A percentile compares a stretch with the other conserved stretches of the same genome.
Conservation (phyloP, 2,113 vertebrate genomes). For the Myocastor coypus region DNA sequence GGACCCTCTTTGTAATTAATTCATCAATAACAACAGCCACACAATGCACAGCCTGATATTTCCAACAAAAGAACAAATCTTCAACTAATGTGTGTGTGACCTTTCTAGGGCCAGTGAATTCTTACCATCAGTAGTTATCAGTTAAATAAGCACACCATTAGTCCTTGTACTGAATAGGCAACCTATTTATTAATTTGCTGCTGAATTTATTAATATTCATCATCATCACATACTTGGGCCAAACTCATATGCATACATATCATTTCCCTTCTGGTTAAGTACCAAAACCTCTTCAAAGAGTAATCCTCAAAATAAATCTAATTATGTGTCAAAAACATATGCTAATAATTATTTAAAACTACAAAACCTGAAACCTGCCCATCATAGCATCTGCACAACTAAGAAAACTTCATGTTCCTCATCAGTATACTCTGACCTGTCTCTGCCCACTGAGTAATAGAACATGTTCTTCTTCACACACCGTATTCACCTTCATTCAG, state of each 20-base stretch:
- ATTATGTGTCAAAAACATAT: background rate
- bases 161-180: background rate
- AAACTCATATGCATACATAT: background rate
- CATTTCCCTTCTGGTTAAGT: background rate
- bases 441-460: background rate
- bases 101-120: background rate
- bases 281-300: background rate
- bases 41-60: background rate
- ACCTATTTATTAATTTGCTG: background rate
- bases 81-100: background rate
- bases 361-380: background rate
- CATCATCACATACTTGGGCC: background rate
- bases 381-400: background rate
- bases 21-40: conserved; percentile 3
- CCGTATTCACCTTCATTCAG: background rate
- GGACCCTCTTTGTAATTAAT: conserved; percentile 2
- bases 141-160: conserved; percentile 11
- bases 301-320: background rate
- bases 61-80: background rate
- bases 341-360: background rate
- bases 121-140: background rate
- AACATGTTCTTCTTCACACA: background rate
- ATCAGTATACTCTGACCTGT: background rate
- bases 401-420: background rate
- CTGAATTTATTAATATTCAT: background rate